A percentile compares a stretch with the other conserved stretches of the same genome.
Evolutionary conservation across 2,888 invertebrate species (phyloP).

Genomic region (Nephrocerus scutellatus): DNA sequence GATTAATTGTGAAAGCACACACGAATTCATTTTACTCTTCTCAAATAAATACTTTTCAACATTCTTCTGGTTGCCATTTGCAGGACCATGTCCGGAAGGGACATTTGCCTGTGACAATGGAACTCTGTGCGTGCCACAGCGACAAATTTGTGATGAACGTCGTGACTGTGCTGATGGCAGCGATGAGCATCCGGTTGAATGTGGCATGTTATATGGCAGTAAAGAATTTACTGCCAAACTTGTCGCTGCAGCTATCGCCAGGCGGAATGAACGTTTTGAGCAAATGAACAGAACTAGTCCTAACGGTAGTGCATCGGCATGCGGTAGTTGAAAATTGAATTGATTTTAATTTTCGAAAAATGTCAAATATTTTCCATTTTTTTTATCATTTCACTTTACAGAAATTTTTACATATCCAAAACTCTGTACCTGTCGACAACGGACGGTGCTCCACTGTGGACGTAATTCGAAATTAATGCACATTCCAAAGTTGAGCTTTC

Average conservation of each 20-base stretch:
- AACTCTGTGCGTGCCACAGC: constrained; percentile 51
- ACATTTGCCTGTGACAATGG: constrained; percentile 52
- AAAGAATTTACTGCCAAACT: constrained; percentile 41
- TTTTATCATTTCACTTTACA: constrained; percentile 16
- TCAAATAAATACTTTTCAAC: too few relatives aligned
- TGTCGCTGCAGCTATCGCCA: constrained; percentile 39
- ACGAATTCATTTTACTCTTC: too few relatives aligned
- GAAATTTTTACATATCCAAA: constrained; percentile 44
- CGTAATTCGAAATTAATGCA: constrained; percentile 29
- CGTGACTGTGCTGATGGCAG: constrained; percentile 48
- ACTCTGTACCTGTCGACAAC: constrained; percentile 34
- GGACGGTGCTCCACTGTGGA: constrained; percentile 35
- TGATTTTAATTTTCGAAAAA: constrained; percentile 5
- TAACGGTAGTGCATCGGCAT: constrained; percentile 7
- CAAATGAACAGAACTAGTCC: constrained; percentile 7
- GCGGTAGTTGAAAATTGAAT: constrained; percentile 7
- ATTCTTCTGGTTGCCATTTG: constrained; percentile 3
- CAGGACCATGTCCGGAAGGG: constrained; percentile 52
- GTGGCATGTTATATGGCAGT: constrained; percentile 46
- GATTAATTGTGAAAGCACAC: too few relatives aligned
- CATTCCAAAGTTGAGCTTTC: constrained; percentile 32
- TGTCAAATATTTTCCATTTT: constrained; percentile 7
- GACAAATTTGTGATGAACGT: constrained; percentile 51
- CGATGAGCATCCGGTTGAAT: constrained; percentile 49
- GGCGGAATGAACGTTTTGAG: constrained; percentile 24